Conservation (phyloP, 2,888 invertebrate species). For the Ferrisia virgata region DNA sequence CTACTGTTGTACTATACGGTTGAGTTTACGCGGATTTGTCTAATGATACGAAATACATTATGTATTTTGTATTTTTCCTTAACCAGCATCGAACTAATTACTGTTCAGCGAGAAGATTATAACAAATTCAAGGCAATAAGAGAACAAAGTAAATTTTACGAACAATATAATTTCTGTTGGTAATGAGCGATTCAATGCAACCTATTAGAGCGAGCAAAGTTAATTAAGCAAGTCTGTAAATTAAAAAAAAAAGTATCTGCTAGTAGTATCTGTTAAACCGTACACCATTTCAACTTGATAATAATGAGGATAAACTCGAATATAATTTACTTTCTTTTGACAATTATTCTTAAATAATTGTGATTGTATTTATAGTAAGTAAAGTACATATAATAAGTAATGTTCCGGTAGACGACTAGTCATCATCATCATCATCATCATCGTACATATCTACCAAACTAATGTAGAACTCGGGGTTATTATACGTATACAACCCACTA, state of each 20-base stretch:
- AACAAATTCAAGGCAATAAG: slow-evolving; percentile 40
- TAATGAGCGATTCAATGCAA: slow-evolving; percentile 44
- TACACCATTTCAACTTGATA: slow-evolving; percentile 44
- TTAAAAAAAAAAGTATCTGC: slow-evolving; percentile 35
- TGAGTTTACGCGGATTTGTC: slow-evolving; percentile 22
- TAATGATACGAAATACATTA: slow-evolving; percentile 38
- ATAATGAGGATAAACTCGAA: slow-evolving; percentile 44
- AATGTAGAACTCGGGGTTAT: not conserved
- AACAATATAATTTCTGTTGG: slow-evolving; percentile 44
- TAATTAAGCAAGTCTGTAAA: slow-evolving; percentile 46
- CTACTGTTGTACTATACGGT: not conserved
- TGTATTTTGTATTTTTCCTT: slow-evolving; percentile 19
- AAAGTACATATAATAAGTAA: not conserved
- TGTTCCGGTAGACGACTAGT: slow-evolving; percentile 32
- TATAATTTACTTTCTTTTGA: slow-evolving; percentile 45
- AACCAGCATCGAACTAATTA: slow-evolving; percentile 39
- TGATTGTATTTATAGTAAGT: slow-evolving; percentile 2
- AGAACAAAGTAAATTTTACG: slow-evolving; percentile 45
- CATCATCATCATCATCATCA: not conserved
- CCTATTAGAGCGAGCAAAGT: slow-evolving; percentile 46
- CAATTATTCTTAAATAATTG: slow-evolving; percentile 37
- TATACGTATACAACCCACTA: too few relatives aligned
- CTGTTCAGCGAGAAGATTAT: slow-evolving; percentile 36
- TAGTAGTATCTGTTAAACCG: slow-evolving; percentile 43
- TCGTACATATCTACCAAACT: not conserved